Evolutionary conservation across 1,140 invertebrate genomes (phyloP).

Genomic region (Aphelenchoides besseyi): DNA sequence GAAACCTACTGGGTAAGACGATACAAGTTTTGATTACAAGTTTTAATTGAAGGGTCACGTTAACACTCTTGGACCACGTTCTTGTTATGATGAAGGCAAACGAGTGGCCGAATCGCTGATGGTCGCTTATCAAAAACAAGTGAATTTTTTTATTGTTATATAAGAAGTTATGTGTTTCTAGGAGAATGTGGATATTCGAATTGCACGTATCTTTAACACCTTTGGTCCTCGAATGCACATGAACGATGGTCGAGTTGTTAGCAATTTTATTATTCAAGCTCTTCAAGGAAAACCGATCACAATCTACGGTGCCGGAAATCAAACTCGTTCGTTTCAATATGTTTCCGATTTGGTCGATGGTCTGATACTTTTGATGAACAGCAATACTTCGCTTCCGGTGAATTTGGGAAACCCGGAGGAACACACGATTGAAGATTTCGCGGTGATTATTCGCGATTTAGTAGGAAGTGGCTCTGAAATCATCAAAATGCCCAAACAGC

Average conservation of each 20-base stretch:
- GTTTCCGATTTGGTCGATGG: conserved; percentile 95
- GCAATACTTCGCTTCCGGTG: conserved; percentile 85
- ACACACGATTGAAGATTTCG: conserved; percentile 93
- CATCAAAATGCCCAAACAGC: conserved; percentile 68
- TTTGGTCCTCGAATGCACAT: conserved; percentile 99
- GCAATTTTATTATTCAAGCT: conserved; percentile 96
- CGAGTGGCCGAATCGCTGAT: conserved; percentile 90
- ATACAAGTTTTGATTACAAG: neutral
- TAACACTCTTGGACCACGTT: conserved; percentile 89
- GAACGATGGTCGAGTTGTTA: conserved; percentile 96
- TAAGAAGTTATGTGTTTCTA: conserved; percentile 39
- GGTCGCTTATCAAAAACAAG: conserved; percentile 91
- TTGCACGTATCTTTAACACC: conserved; percentile 97
- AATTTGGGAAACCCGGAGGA: conserved; percentile 98
- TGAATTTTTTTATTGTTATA: conserved; percentile 36
- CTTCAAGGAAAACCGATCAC: conserved; percentile 90
- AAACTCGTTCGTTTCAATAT: conserved; percentile 97
- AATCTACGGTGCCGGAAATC: conserved; percentile 83
- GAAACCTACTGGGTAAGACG: conserved; percentile 68
- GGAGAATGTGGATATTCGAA: conserved; percentile 86
- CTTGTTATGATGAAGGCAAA: conserved; percentile 99
- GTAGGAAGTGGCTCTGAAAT: conserved; percentile 77
- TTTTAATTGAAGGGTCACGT: conserved; percentile 94
- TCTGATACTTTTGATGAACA: conserved; percentile 84
- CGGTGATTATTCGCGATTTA: conserved; percentile 78